Evolutionary conservation across 2,888 invertebrate species (phyloP), one percentile per base, ranked within the genome.

Genomic region (Apamea crenata): DNA sequence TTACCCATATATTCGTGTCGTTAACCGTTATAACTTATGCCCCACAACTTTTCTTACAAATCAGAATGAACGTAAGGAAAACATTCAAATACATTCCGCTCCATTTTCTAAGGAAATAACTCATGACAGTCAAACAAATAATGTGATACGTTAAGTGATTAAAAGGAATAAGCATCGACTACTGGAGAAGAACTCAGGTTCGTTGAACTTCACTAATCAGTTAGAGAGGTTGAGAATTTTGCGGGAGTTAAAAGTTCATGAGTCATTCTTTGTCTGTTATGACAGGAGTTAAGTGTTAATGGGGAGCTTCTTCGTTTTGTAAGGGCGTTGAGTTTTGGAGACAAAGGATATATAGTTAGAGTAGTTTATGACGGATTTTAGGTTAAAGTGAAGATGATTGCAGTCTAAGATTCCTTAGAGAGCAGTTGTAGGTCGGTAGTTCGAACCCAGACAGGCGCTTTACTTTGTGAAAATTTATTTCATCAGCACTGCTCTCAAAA

Each of bases 131-230:
- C 29, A 21, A 40, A 84, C 65, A 81, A n/a, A 75, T 69, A 73
- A 77, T 66, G 68, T 69, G 72, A 77, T 81, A 82, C 67, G 56
- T 82, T 86, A 79, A 86, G 88, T 82, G 77, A 88, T 86, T 86
- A 83, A 77, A 79, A 68, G 69, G 70, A 86, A 79, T 86, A 82
- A 88, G 67, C 69, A 86, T 74, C 67, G 68, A 47, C 61, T 85
- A 70, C 53, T 75, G 61, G 32, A 66, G 65, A 73, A 68, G 74
- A 86, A 63, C 40, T 72, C 36, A n/a, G 69, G 87, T 71, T 63
- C 68, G 29, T 76, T 78, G 88, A 88, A 76, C 86, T 76, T n/a
- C 3, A 53, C 63, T 63, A 88, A 86, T 88, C 67, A 71, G 74
- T 69, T 77, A 67, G 47, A 86, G 68, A 78, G 74, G 70, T 76